Percentiles rank a stretch among this genome's conserved stretches.
phyloP scores from a whole-genome alignment of 2,113 vertebrate species.

The Larimichthys polyactis region DNA sequence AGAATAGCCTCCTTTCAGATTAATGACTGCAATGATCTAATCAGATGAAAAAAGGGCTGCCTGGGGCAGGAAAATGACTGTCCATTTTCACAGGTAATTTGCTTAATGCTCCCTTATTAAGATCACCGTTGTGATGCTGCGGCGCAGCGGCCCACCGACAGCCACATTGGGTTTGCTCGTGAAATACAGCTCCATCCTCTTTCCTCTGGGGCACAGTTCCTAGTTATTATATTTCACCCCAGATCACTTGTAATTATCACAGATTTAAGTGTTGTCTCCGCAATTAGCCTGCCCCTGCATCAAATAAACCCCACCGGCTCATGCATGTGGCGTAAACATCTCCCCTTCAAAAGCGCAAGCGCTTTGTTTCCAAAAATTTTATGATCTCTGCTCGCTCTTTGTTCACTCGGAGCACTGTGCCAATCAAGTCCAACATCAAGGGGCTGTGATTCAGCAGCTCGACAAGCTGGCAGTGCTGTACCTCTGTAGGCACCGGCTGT shows the following conservation, averaged over 20 bases:
- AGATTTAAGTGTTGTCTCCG: conserved; percentile 65
- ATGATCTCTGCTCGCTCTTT: conserved; percentile 30
- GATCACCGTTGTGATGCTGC: conserved; percentile 54
- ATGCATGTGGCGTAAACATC: conserved; percentile 43
- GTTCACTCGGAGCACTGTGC: background rate
- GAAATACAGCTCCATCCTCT: conserved; percentile 65
- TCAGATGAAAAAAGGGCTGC: conserved; percentile 55
- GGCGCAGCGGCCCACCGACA: conserved; percentile 13
- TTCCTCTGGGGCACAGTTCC: conserved; percentile 51
- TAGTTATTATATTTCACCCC: conserved; percentile 55
- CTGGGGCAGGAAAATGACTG: conserved; percentile 57
- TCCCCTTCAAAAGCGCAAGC: background rate
- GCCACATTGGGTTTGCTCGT: conserved; percentile 40
- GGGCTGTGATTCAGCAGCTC: conserved; percentile 24
- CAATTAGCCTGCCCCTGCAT: conserved; percentile 50
- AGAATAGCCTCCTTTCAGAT: conserved; percentile 52
- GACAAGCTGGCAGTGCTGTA: conserved; percentile 15
- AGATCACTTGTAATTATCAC: conserved; percentile 68
- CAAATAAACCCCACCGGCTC: conserved; percentile 40
- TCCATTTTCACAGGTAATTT: conserved; percentile 82
- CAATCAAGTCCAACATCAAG: conserved; percentile 43
- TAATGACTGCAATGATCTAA: conserved; percentile 57
- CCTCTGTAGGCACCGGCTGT: conserved; percentile 26
- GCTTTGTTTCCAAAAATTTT: conserved; percentile 23
- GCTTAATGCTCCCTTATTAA: conserved; percentile 79